Evolutionary conservation across 2,113 vertebrate species (phyloP), one percentile per base, ranked within the genome.

Genomic region (Pyxicephalus adspersus): DNA sequence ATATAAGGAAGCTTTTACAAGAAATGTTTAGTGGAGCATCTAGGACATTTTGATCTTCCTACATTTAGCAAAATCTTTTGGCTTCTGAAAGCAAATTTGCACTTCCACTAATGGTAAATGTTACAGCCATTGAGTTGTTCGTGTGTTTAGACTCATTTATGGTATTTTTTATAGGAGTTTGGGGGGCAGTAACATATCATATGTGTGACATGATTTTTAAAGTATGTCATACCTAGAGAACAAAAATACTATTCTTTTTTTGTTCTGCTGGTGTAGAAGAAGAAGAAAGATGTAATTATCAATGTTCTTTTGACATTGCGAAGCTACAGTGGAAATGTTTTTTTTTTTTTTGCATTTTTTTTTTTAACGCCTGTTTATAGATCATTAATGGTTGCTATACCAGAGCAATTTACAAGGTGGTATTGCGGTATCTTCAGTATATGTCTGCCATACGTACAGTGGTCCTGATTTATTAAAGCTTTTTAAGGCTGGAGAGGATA

Each of bases 21-120:
- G 28, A 68, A 70, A 60, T 80, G 54, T 22, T 70, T 80, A 80
- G 52, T 25, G 23, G 77, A 50, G 65, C 23, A 70, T 70, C 34
- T 50, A 60, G 65, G 13, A 71, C 29, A 70, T 51, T 70, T 16
- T 70, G 55, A 58, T 70, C 54, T 76, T 13, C 19, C 8, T 64
- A 71, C 3, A 6, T 61, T n/a, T 28, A 70, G 34, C 11, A 50
- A n/a, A 45, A 45, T 20, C 2, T 63, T 68, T 60, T 5, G 15
- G 28, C 17, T 45, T 79, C 15, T 60, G 54, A 22, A 28, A 61
- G 60, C 1, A 22, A 58, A 45, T 70, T 60, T 70, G 34, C 29
- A 70, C n/a, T 61, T 68, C 17, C 61, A 55, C 8, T 65, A 31
- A 63, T 70, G 61, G n/a, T 64, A 45, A 70, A 68, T 45, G 9